Base-by-base conservation (phyloP, 2,113 vertebrate genomes). In the Clarias gariepinus region DNA sequence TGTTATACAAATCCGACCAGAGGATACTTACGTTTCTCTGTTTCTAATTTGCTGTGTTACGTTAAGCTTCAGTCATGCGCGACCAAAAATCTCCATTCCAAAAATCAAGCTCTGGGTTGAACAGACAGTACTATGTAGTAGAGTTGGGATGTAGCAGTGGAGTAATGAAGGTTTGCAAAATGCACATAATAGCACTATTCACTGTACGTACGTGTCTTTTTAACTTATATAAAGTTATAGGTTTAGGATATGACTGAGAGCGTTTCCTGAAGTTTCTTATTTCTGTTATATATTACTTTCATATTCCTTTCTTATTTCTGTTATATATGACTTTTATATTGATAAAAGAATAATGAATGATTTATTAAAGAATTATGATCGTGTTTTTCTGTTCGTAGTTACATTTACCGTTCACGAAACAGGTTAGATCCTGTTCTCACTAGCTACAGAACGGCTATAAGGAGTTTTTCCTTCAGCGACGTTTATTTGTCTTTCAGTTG, bases 1-100 rank as follows among this genome's bases (percentile, higher is more conserved):
- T 84, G 82, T 74, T 84, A 83, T 83, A 58, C 19, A 81, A 81
- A 81, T 83, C 19, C 23, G 12, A 84, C 33, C 15, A 68, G 16
- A 68, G 36, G 36, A 13, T 47, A 25, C 41, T 25, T 76, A 76
- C 55, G 21, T 57, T 58, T 79, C 55, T 33, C 77, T 79, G 77
- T 79, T 58, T 58, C 77, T 78, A 12, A 30, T 78, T 78, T 57
- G 52, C 25, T 57, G n/a, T 10, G 52, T 28, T 78, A 55, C 52
- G 15, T 58, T 79, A 21, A 21, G 18, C 16, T 19, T 58, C 55
- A 33, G n/a, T 58, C 77, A 79, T 0, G 55, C 30, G 28, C 6
- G 19, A 21, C 18, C 30, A 60, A 23, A 60, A 19, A 80, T 80
- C 30, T 80, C 16, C 0, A 33, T 10, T 57, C n/a, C 52, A 23